phyloP scores from a whole-genome alignment of 2,797 vertebrate genomes.

The Myotis vivesi region DNA sequence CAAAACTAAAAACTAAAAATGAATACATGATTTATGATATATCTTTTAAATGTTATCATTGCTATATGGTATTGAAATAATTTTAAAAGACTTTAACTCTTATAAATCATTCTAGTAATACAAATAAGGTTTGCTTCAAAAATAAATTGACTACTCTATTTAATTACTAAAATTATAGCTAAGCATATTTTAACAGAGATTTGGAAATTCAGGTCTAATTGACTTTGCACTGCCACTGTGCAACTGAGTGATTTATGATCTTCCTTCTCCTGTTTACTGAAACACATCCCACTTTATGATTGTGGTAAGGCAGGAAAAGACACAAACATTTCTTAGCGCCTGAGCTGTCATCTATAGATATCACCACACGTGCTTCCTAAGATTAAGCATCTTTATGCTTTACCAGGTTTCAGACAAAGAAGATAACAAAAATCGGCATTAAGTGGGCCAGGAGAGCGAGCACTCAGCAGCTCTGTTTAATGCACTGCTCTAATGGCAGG shows the following conservation, averaged over 20 bases:
- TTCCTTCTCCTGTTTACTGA: constrained; percentile 47
- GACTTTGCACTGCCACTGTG: constrained; percentile 46
- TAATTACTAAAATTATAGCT: background rate
- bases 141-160: constrained; percentile 25
- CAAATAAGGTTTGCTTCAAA: constrained; percentile 45
- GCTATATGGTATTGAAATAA: background rate
- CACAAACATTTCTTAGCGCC: background rate
- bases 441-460: background rate
- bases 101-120: background rate
- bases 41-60: background rate
- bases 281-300: background rate
- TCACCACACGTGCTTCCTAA: background rate
- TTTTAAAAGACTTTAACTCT: background rate
- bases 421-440: background rate
- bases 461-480: background rate
- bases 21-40: background rate
- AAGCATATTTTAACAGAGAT: background rate
- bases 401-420: constrained; percentile 4
- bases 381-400: background rate
- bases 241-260: constrained; percentile 25
- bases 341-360: background rate
- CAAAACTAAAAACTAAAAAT: background rate
- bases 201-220: constrained; percentile 50
- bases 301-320: background rate
- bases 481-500: fast-evolving